Evolutionary conservation across 2,888 invertebrate species (phyloP).

Genomic region (Rhogogaster chlorosoma): DNA sequence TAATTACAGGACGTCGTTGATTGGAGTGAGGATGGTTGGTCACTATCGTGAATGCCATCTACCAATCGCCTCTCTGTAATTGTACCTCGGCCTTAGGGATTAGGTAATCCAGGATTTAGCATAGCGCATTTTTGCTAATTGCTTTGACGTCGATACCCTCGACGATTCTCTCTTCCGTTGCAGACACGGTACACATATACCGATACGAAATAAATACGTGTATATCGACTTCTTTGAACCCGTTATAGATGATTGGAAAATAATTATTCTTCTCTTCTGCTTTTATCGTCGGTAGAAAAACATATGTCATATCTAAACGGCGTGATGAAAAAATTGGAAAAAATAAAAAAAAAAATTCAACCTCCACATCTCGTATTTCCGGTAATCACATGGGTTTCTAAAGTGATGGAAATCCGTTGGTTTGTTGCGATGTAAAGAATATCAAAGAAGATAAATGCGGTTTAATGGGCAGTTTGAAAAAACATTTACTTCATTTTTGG

Average conservation of each 20-base stretch:
- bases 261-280: background rate
- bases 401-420: too few species aligned
- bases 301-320: background rate
- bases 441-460: background rate
- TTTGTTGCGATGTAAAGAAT: too few species aligned
- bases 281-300: background rate
- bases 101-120: constrained; percentile 46
- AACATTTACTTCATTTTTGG: constrained; percentile 7
- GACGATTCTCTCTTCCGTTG: background rate
- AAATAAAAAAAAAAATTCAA: too few species aligned
- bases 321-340: too few species aligned
- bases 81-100: constrained; percentile 44
- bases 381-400: too few species aligned
- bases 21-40: constrained; percentile 20
- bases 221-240: background rate
- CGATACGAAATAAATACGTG: background rate
- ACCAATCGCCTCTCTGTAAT: constrained; percentile 38
- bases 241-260: background rate
- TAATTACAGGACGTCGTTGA: constrained; percentile 44
- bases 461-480: constrained; percentile 1
- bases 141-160: constrained; percentile 13
- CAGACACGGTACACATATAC: background rate
- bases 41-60: constrained; percentile 45
- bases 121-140: constrained; percentile 45
- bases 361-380: too few species aligned